Evolutionary conservation across 2,888 invertebrate genomes (phyloP).

Genomic region (Trypoxylon attenuatum): DNA sequence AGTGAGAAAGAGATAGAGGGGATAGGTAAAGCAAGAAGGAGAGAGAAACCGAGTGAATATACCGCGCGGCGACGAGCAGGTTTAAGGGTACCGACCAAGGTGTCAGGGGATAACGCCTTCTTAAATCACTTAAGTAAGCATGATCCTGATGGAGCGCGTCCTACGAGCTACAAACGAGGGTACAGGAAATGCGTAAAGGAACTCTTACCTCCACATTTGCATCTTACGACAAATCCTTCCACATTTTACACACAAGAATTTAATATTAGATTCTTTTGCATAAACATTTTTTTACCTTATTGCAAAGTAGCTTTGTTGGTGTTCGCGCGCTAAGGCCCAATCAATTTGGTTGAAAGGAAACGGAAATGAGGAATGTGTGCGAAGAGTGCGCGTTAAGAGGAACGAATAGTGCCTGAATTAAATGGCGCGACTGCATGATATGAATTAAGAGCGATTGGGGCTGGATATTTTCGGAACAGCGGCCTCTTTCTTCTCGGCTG

Average conservation of each 20-base stretch:
- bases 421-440: conserved; percentile 43
- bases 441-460: conserved; percentile 52
- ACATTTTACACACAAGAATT: too few species aligned
- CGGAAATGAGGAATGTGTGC: conserved; percentile 33
- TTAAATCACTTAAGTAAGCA: conserved; percentile 53
- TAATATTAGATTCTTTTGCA: too few species aligned
- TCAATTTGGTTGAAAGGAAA: conserved; percentile 47
- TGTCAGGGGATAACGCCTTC: conserved; percentile 44
- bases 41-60: too few species aligned
- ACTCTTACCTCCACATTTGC: not conserved
- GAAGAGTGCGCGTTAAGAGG: too few species aligned
- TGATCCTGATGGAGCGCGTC: conserved; percentile 44
- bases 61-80: conserved; percentile 9
- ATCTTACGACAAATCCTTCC: too few species aligned
- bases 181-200: conserved; percentile 8
- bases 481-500: conserved; percentile 36
- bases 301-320: too few species aligned
- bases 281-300: too few species aligned
- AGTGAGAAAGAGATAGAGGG: too few species aligned
- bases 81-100: conserved; percentile 17
- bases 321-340: too few species aligned
- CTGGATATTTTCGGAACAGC: conserved; percentile 49
- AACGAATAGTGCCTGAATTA: conserved; percentile 49
- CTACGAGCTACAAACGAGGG: conserved; percentile 19
- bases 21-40: too few species aligned